Evolutionary conservation across 1,140 invertebrate species (phyloP).

Genomic region (Carposina sasakii): DNA sequence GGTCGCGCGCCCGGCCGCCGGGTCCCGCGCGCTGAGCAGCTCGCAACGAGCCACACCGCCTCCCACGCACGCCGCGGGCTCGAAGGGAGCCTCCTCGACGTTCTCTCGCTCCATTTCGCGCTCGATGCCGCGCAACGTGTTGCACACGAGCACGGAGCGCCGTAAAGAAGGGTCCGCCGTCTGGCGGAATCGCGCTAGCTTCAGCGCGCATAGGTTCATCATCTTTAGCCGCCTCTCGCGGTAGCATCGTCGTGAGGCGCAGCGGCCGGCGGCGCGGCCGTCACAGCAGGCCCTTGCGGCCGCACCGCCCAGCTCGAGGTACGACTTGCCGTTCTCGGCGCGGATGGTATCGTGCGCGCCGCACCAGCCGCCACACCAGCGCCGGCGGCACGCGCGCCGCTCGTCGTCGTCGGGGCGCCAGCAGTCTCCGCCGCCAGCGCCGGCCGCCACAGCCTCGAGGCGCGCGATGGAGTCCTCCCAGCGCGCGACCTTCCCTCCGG

Average conservation of each 20-base stretch:
- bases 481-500: slow-evolving; percentile 66
- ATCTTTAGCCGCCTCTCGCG: slow-evolving; percentile 89
- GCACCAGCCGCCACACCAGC: slow-evolving; percentile 66
- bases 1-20: slow-evolving; percentile 67
- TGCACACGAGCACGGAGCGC: slow-evolving; percentile 94
- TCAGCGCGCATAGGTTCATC: slow-evolving; percentile 93
- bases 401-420: slow-evolving; percentile 63
- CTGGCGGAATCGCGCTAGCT: slow-evolving; percentile 89
- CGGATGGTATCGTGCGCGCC: slow-evolving; percentile 86
- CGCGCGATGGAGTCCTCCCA: slow-evolving; percentile 71
- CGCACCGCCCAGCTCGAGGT: slow-evolving; percentile 86
- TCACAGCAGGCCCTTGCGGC: slow-evolving; percentile 81
- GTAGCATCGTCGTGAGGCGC: slow-evolving; percentile 84
- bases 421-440: slow-evolving; percentile 65
- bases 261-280: slow-evolving; percentile 83
- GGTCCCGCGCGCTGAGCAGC: slow-evolving; percentile 74
- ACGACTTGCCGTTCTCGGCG: slow-evolving; percentile 92
- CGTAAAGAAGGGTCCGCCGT: slow-evolving; percentile 92
- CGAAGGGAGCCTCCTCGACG: slow-evolving; percentile 65
- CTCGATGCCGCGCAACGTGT: slow-evolving; percentile 92
- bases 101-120: slow-evolving; percentile 90
- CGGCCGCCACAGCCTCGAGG: slow-evolving; percentile 68
- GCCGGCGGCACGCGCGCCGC: slow-evolving; percentile 57
- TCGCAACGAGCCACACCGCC: slow-evolving; percentile 66
- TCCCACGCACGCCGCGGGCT: slow-evolving; percentile 54